Evolutionary conservation across 30 jellyfish, hydroid and myxozoan species (phyloP).

Genomic region (Aurelia aurita): DNA sequence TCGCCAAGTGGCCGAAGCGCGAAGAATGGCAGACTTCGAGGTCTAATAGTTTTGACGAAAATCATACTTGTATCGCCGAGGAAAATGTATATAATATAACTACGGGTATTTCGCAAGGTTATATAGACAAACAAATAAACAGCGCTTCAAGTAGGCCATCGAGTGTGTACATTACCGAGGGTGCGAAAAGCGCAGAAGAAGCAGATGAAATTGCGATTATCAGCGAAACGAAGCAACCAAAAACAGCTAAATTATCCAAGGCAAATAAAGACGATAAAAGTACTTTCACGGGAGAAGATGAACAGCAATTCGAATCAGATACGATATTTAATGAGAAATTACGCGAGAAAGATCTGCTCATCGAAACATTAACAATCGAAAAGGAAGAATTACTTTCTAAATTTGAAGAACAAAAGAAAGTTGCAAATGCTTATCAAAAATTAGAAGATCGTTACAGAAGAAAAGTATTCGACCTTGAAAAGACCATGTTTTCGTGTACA

Average conservation of each 20-base stretch:
- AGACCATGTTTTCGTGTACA: constrained; percentile 61
- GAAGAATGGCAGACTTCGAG: constrained; percentile 4
- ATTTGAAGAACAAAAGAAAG: constrained; percentile 93
- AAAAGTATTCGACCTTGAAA: constrained; percentile 78
- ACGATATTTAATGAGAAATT: constrained; percentile 17
- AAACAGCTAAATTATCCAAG: not conserved
- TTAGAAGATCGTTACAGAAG: constrained; percentile 94
- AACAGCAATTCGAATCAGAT: not conserved
- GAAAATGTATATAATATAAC: not conserved
- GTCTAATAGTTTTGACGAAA: constrained; percentile 4
- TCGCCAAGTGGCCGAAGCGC: constrained; percentile 22
- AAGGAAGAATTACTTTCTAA: constrained; percentile 56
- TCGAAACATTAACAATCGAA: constrained; percentile 30
- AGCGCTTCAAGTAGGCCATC: not conserved
- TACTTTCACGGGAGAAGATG: constrained; percentile 29
- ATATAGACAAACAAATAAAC: not conserved
- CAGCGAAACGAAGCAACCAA: not conserved
- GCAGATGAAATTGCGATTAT: not conserved
- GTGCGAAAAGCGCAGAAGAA: not conserved
- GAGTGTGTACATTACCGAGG: not conserved
- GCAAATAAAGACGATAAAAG: constrained; percentile 13
- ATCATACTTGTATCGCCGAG: not conserved
- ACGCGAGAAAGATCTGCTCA: constrained; percentile 34
- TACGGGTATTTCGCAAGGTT: not conserved
- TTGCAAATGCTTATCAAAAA: constrained; percentile 96